Evolutionary conservation across 2,113 vertebrate genomes (phyloP).

Genomic region (Globicephala melas): DNA sequence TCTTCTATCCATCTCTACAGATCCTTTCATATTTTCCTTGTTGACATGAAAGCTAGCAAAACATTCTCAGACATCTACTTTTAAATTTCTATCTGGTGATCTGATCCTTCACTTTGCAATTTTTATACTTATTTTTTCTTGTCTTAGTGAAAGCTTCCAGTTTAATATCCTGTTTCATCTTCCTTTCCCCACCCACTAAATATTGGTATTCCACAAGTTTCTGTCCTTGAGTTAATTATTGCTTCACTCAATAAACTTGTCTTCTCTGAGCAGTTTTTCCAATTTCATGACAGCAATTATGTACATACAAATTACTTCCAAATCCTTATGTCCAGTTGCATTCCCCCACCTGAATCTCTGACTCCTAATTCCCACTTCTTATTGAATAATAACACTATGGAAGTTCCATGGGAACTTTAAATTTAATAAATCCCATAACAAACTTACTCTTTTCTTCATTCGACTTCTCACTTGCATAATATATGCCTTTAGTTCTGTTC

Average conservation of each 20-base stretch:
- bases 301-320: not conserved
- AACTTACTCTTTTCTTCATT: not conserved
- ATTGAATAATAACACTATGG: not conserved
- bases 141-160: not conserved
- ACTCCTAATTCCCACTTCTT: not conserved
- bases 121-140: not conserved
- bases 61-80: not conserved
- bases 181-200: not conserved
- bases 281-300: not conserved
- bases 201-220: conserved; percentile 2
- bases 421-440: not conserved
- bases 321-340: not conserved
- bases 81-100: not conserved
- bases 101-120: not conserved
- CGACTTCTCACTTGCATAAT: not conserved
- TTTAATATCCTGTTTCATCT: not conserved
- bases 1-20: not conserved
- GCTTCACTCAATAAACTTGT: not conserved
- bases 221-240: conserved; percentile 38
- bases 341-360: not conserved
- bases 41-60: not conserved
- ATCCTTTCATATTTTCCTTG: not conserved
- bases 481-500: not conserved
- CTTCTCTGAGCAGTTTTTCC: not conserved
- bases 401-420: not conserved